A percentile compares a stretch with the other conserved stretches of the same genome.
Evolutionary conservation across 2,888 invertebrate species (phyloP).

Genomic region (Oscheius sp.): DNA sequence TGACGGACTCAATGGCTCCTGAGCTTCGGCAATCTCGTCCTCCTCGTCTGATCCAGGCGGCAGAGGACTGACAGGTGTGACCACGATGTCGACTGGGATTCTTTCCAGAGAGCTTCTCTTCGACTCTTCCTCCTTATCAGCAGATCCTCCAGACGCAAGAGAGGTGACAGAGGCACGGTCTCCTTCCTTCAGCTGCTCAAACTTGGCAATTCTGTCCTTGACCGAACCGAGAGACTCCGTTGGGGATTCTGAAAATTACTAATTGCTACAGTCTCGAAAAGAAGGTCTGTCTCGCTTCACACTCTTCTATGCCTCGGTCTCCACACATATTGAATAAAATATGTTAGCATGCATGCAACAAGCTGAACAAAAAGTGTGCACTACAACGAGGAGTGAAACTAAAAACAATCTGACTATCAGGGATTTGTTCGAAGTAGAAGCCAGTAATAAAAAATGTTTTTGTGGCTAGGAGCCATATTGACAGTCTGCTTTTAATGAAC

Average conservation of each 20-base stretch:
- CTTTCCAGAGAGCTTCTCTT: slow-evolving; percentile 14
- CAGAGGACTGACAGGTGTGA: slow-evolving; percentile 50
- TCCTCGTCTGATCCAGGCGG: slow-evolving; percentile 42
- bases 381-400: too few species aligned
- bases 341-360: too few species aligned
- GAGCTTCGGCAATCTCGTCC: slow-evolving; percentile 47
- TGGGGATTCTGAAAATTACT: slow-evolving; percentile 55
- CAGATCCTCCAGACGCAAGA: slow-evolving; percentile 5
- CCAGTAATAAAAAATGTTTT: too few species aligned
- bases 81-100: slow-evolving; percentile 43
- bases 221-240: slow-evolving; percentile 56
- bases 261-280: slow-evolving; percentile 1
- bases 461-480: too few species aligned
- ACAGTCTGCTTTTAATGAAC: too few species aligned
- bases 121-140: background rate
- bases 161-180: slow-evolving; percentile 21
- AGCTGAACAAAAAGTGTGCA: too few species aligned
- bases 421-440: too few species aligned
- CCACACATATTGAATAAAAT: too few species aligned
- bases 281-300: background rate
- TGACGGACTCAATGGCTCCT: slow-evolving; percentile 46
- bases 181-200: slow-evolving; percentile 50
- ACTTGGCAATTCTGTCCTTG: slow-evolving; percentile 58
- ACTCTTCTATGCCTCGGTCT: too few species aligned
- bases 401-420: too few species aligned